phyloP scores from a whole-genome alignment of 2,888 invertebrate species.

The Leptogaster cylindrica region DNA sequence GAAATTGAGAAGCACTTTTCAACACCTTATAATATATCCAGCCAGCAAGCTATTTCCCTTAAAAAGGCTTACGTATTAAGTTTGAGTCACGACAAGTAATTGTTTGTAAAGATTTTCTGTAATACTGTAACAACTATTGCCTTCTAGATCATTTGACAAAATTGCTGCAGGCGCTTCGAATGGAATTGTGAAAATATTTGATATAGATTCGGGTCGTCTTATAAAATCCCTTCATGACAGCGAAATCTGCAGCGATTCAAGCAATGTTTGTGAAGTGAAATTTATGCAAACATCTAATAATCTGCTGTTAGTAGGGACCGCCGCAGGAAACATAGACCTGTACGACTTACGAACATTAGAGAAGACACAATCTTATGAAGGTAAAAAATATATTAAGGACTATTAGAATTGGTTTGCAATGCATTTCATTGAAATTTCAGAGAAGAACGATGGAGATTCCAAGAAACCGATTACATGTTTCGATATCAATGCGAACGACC shows the following conservation, averaged over 20 bases:
- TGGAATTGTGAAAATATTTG: conserved; percentile 63
- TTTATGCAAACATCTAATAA: conserved; percentile 55
- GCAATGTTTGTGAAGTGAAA: conserved; percentile 53
- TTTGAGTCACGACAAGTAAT: conserved; percentile 66
- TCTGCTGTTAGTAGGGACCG: conserved; percentile 54
- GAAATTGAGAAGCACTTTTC: conserved; percentile 55
- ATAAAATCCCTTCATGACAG: conserved; percentile 33
- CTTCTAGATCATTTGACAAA: conserved; percentile 56
- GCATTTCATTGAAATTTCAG: no score
- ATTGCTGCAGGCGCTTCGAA: conserved; percentile 64
- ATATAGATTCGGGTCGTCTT: conserved; percentile 57
- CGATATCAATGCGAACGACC: conserved; percentile 75
- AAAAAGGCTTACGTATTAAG: conserved; percentile 69
- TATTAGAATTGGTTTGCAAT: no score
- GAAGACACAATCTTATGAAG: conserved; percentile 63
- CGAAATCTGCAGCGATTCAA: neutral
- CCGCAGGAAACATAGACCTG: conserved; percentile 54
- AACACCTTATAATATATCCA: conserved; percentile 52
- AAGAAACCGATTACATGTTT: conserved; percentile 72
- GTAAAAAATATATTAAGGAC: no score
- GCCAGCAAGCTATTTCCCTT: conserved; percentile 65
- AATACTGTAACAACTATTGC: neutral
- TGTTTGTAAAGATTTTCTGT: conserved; percentile 8
- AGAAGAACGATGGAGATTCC: conserved; percentile 51
- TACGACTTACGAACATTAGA: conserved; percentile 62